A percentile compares a stretch with the other conserved stretches of the same genome.
phyloP scores from a whole-genome alignment of 2,797 vertebrate genomes.

The Erethizon dorsatum region DNA sequence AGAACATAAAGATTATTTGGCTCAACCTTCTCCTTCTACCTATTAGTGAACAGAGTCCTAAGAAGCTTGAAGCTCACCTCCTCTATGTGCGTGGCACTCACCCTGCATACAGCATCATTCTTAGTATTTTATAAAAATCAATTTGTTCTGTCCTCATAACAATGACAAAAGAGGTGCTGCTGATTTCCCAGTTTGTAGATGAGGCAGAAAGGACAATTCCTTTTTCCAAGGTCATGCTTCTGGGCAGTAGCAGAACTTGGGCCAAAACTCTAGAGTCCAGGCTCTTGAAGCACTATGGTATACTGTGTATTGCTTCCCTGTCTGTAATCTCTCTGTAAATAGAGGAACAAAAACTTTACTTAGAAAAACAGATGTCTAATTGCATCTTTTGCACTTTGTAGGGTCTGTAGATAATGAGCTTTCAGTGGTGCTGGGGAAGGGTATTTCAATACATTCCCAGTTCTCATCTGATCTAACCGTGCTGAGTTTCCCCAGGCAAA shows the following conservation, averaged over 20 bases:
- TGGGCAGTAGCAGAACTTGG: neutral
- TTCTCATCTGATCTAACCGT: neutral
- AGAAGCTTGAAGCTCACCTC: neutral
- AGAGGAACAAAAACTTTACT: neutral
- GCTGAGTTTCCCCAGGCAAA: neutral
- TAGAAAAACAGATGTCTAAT: neutral
- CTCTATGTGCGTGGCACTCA: fast-evolving
- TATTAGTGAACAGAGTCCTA: neutral
- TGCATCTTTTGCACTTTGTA: fast-evolving
- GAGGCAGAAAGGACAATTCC: neutral
- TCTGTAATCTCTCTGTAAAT: neutral
- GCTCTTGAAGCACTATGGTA: neutral
- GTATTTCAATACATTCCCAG: neutral
- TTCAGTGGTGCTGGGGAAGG: neutral
- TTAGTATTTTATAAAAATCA: neutral
- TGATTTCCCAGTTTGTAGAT: neutral
- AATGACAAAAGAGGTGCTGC: neutral
- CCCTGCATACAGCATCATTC: neutral
- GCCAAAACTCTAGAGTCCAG: neutral
- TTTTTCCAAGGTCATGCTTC: neutral
- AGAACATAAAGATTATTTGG: neutral
- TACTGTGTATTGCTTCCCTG: neutral
- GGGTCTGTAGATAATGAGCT: neutral
- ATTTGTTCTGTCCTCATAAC: neutral
- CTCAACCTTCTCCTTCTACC: neutral